phyloP scores from a whole-genome alignment of 2,797 vertebrate species.

The Smutsia temminckii region DNA sequence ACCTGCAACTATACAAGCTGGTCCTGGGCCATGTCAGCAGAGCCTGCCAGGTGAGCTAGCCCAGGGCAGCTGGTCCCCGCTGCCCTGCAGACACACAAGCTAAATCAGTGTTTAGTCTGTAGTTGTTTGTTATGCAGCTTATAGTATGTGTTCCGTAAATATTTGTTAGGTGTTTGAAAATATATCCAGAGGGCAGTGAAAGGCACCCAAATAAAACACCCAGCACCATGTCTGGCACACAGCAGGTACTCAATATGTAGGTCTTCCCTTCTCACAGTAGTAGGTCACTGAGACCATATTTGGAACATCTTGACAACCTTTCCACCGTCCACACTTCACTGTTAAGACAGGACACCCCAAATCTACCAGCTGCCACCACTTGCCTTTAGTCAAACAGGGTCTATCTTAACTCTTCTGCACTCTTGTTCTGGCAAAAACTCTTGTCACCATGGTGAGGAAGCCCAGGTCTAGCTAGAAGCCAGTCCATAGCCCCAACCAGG shows the following conservation, averaged over 20 bases:
- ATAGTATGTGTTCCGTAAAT: background rate
- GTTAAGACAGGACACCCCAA: accelerated
- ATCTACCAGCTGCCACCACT: background rate
- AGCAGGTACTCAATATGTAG: accelerated
- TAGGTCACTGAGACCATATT: background rate
- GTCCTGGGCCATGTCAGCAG: background rate
- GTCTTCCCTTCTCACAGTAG: background rate
- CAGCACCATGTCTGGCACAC: accelerated
- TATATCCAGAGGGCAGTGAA: too few relatives aligned
- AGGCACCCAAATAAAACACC: too few relatives aligned
- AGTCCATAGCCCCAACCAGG: background rate
- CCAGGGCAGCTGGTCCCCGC: background rate
- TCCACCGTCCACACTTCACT: background rate
- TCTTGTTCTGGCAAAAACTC: background rate
- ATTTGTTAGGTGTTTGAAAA: background rate
- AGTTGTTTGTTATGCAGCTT: background rate
- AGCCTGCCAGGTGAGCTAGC: background rate
- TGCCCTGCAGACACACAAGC: accelerated
- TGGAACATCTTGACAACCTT: background rate
- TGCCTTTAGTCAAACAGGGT: background rate
- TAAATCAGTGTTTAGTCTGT: accelerated
- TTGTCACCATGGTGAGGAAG: background rate
- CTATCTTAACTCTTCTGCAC: accelerated
- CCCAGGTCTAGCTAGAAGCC: background rate
- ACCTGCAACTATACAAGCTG: too few relatives aligned